Evolutionary conservation across 1,140 invertebrate species (phyloP), one percentile per base, ranked within the genome.

Genomic region (Eubasilissa regina): DNA sequence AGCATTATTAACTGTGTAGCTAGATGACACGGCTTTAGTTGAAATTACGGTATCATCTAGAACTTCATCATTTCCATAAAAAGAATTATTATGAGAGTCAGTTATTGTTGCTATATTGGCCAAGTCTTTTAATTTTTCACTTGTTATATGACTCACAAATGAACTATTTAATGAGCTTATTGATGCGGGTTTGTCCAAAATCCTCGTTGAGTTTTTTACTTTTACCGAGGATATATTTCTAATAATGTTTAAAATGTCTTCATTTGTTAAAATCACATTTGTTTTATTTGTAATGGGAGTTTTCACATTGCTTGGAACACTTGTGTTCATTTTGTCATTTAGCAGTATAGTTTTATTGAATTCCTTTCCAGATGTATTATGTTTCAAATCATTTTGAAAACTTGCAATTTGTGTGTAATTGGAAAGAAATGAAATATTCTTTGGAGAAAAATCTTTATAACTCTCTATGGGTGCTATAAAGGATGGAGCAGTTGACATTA

Each of bases 1-100:
- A 47, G 92, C 91, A n/a, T 91, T 89, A 84, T 92, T 93, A 43
- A 92, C 82, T 0, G 88, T 91, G 82, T 90, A 91, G 84, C 86
- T 90, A 7, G 86, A 88, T 35, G 90, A 89, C 66, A 91, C 89
- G 11, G 90, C 90, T 87, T 91, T 91, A 1, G 89, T 90, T 35
- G 90, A 91, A 80, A 91, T 91, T 21, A 90, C 84, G 45, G 88
- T 85, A 74, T 89, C 83, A 45, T 83, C 87, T 8, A 87, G 86
- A 35, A 85, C 43, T 43, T 80, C 75, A 73, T 79, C 81, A 55
- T 73, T 81, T 53, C 86, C 85, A 86, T 89, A 89, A 81, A 88
- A 87, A 56, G 87, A 87, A 72, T 85, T 87, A 68, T 89, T 89
- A 78, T 86, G 87, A 62, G 85, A 87, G 84, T 88, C 87, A 79